Conservation (phyloP, 1,140 invertebrate species). For the Apis laboriosa region DNA sequence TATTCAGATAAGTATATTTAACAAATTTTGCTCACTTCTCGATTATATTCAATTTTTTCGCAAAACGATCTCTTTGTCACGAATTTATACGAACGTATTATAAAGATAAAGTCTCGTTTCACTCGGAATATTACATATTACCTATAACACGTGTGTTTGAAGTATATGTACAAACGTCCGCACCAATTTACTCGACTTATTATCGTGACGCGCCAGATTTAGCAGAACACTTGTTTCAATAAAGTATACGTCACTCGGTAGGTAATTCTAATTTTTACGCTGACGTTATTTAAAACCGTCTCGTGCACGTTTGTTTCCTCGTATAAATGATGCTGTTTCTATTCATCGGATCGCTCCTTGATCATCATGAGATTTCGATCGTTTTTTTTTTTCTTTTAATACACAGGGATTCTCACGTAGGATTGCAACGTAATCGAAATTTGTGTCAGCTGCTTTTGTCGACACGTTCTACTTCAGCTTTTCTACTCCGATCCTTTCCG, state of each 20-base stretch:
- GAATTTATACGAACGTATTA: not conserved
- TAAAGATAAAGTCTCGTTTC: not conserved
- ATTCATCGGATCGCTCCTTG: no score
- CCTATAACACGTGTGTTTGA: not conserved
- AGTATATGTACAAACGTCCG: no score
- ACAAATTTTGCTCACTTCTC: not conserved
- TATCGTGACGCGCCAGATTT: conserved; percentile 50
- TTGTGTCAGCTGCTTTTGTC: conserved; percentile 26
- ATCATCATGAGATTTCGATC: not conserved
- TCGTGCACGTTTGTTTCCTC: not conserved
- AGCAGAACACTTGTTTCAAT: conserved; percentile 59
- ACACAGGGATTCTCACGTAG: not conserved
- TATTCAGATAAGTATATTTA: conserved; percentile 24
- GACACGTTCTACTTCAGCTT: conserved; percentile 38
- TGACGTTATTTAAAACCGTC: conserved; percentile 22
- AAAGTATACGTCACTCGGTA: conserved; percentile 35
- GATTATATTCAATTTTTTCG: not conserved
- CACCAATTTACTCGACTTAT: conserved; percentile 36
- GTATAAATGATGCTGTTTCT: no score
- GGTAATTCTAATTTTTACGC: conserved; percentile 41
- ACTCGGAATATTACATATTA: not conserved
- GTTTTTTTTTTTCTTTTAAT: no score
- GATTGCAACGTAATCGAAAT: conserved; percentile 33
- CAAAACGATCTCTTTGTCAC: not conserved
- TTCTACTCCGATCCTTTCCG: conserved; percentile 21